These are phyloP conservation scores for Acleris emargana DNA, from an alignment of 2,888 invertebrate genomes.

Conservation along the genomic window DNA sequence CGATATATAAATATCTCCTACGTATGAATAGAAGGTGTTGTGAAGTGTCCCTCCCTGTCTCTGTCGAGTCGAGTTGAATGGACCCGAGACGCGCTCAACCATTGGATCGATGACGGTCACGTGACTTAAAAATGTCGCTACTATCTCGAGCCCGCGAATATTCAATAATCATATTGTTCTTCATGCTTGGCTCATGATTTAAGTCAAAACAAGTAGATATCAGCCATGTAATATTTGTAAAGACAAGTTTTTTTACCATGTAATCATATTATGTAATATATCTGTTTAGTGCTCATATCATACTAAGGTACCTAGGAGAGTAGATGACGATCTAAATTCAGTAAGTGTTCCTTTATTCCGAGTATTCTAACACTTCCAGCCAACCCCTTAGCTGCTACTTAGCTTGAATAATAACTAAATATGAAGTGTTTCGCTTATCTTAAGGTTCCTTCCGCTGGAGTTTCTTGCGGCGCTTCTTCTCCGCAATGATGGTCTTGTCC, in stretches of 20 bases:
- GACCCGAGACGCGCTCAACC: slow-evolving; percentile 82
- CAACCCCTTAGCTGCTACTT: too few relatives aligned
- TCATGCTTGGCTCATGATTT: background rate
- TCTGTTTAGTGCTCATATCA: background rate
- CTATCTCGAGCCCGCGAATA: slow-evolving; percentile 55
- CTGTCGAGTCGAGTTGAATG: slow-evolving; percentile 80
- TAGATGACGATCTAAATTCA: background rate
- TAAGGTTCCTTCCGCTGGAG: too few relatives aligned
- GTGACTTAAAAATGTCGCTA: slow-evolving; percentile 72
- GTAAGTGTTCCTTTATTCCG: background rate
- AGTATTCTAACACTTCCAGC: too few relatives aligned
- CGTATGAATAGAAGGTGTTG: slow-evolving; percentile 81
- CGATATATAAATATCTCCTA: slow-evolving; percentile 77
- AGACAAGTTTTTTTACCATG: background rate
- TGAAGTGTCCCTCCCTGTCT: slow-evolving; percentile 73
- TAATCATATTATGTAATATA: background rate
- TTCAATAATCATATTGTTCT: slow-evolving; percentile 44
- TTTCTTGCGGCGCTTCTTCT: too few relatives aligned
- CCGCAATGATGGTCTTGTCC: too few relatives aligned
- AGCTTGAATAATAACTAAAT: too few relatives aligned
- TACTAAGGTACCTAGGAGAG: background rate
- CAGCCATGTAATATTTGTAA: background rate
- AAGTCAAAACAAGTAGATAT: background rate
- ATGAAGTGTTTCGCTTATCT: too few relatives aligned
- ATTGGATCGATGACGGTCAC: slow-evolving; percentile 83